These are phyloP conservation scores for Drosophila lowei DNA, from an alignment of 1,140 invertebrate species.

Conservation along the genomic window DNA sequence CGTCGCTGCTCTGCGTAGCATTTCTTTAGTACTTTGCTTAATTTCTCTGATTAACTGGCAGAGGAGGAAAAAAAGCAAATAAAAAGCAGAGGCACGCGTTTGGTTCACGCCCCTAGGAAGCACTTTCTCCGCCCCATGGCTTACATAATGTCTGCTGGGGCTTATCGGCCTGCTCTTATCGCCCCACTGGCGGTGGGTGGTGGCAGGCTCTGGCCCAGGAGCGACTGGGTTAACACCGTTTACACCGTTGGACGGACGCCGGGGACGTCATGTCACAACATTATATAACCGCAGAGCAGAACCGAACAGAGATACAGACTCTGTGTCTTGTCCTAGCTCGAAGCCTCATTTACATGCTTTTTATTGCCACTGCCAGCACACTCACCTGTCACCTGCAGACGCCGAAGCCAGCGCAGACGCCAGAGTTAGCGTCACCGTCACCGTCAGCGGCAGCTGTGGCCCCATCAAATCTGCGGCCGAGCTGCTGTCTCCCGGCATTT, in stretches of 20 bases:
- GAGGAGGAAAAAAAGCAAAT: slow-evolving; percentile 16
- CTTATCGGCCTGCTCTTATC: slow-evolving; percentile 47
- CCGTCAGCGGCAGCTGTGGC: slow-evolving; percentile 39
- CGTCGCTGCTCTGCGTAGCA: slow-evolving; percentile 15
- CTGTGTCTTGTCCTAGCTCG: slow-evolving; percentile 35
- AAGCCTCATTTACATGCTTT: slow-evolving; percentile 68
- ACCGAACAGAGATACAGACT: background rate
- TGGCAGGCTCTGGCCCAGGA: background rate
- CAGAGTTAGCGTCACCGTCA: background rate
- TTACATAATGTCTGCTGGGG: slow-evolving; percentile 34
- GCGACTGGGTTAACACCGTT: slow-evolving; percentile 37
- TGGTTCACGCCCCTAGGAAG: slow-evolving; percentile 33
- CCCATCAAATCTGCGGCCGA: slow-evolving; percentile 54
- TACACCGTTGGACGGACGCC: slow-evolving; percentile 41
- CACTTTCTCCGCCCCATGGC: slow-evolving; percentile 12
- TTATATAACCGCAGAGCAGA: slow-evolving; percentile 54
- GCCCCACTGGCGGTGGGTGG: slow-evolving; percentile 9
- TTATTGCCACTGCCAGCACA: slow-evolving; percentile 55
- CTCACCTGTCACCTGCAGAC: slow-evolving; percentile 66
- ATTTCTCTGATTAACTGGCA: slow-evolving; percentile 73
- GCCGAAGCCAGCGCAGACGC: slow-evolving; percentile 5
- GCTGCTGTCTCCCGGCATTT: slow-evolving; percentile 38
- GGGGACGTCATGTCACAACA: slow-evolving; percentile 40
- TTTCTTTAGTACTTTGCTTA: slow-evolving; percentile 54
- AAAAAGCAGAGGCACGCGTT: slow-evolving; percentile 30